A percentile compares a stretch with the other conserved stretches of the same genome.
Evolutionary conservation across 2,797 vertebrate species (phyloP).

Genomic region (Hippopotamyrus pictus): DNA sequence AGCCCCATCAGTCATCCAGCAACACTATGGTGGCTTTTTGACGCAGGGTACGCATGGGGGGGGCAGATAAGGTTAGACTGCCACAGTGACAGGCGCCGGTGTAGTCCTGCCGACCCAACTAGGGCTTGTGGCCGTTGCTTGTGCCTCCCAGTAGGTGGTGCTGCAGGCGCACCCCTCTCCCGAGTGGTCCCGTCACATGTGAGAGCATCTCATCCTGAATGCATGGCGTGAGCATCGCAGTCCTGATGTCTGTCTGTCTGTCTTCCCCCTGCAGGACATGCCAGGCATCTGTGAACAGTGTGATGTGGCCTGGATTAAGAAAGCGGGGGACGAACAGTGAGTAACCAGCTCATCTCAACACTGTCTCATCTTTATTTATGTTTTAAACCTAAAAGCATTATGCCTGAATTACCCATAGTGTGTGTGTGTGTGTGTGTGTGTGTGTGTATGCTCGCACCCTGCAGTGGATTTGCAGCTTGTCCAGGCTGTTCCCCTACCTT

Average conservation of each 20-base stretch:
- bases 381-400: not conserved
- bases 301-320: slow-evolving; percentile 97
- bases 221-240: not conserved
- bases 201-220: not conserved
- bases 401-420: not conserved
- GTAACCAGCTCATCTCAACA: slow-evolving; percentile 34
- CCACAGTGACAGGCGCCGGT: not conserved
- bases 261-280: slow-evolving; percentile 70
- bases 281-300: slow-evolving; percentile 81
- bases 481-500: not conserved
- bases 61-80: not conserved
- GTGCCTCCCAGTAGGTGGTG: not conserved
- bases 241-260: slow-evolving; percentile 26
- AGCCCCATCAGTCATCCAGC: not conserved
- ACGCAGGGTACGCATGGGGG: not conserved
- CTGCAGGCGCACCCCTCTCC: not conserved
- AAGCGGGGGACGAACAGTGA: slow-evolving; percentile 97
- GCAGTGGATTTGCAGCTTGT: not conserved
- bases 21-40: not conserved
- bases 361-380: not conserved
- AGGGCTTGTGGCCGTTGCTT: not conserved
- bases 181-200: not conserved
- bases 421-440: not conserved
- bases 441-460: not conserved
- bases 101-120: not conserved